Evolutionary conservation across 2,888 invertebrate genomes (phyloP), one percentile per base, ranked within the genome.

Genomic region (Drosophila niveifrons): DNA sequence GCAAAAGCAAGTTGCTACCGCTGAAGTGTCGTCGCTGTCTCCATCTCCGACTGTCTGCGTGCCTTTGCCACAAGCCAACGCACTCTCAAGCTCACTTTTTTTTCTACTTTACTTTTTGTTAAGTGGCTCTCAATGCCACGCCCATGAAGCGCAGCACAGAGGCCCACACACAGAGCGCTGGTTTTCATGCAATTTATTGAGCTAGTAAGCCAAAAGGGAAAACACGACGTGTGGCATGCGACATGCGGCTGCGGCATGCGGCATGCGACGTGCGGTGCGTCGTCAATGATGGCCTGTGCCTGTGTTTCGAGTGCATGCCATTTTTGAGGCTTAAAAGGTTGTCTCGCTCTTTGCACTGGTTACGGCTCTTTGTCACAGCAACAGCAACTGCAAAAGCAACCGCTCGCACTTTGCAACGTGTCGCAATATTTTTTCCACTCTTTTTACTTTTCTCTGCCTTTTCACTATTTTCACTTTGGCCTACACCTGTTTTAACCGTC

Each of bases 51-150:
- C 34, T 36, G n/a, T 44, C 46, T 48, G 44, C 29, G 17, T 52
- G 29, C 18, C 52, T 55, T 39, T 46, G 61, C 34, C 36, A 28
- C 55, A 76, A 66, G 62, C 66, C 66, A 76, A 76, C 72, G 74
- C 66, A 75, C 74, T 66, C 56, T 71, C 51, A 66, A 74, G 72
- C 31, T 31, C 10, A 2, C 31, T 7, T 41, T 15, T 41, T 41
- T 39, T 13, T 41, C 15, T 31, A 31, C 23, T 23, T 31, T 10
- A 31, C 10, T 31, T 41, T 51, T 44, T 71, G 50, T 66, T 62
- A 71, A 76, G 72, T 53, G 59, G n/a, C 77, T 43, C 63, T 75
- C 72, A 76, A 34, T 62, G 76, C 55, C 76, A 71, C 61, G 47
- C 51, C 50, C 76, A 75, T 56, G 39, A 43, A 57, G 2, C 43